Evolutionary conservation across 2,888 invertebrate genomes (phyloP).

Genomic region (Psococerastis gibbosa): DNA sequence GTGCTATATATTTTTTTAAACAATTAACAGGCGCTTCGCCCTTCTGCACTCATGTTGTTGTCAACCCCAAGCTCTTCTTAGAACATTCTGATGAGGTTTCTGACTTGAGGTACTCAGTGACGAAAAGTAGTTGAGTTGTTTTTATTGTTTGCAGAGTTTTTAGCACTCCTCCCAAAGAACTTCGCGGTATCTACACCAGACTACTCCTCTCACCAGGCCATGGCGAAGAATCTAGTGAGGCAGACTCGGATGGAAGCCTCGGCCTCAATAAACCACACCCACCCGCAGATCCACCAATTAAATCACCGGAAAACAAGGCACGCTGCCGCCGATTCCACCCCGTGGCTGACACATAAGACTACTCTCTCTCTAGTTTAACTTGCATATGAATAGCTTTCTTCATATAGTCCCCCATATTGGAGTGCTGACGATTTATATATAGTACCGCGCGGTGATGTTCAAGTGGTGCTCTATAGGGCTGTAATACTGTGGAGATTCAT

Average conservation of each 20-base stretch:
- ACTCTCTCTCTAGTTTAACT: conserved; percentile 7
- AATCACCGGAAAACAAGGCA: conserved; percentile 20
- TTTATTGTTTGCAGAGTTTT: conserved; percentile 9
- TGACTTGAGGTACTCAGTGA: too few relatives aligned
- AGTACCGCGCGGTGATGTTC: too few relatives aligned
- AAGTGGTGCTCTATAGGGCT: too few relatives aligned
- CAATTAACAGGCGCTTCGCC: too few relatives aligned
- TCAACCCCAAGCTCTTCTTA: too few relatives aligned
- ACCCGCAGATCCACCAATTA: conserved; percentile 16
- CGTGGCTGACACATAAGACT: conserved; percentile 5
- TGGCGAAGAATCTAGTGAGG: conserved; percentile 18
- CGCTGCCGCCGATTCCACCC: conserved; percentile 16
- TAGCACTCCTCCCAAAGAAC: conserved; percentile 10
- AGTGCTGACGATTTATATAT: too few relatives aligned
- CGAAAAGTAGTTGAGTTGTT: conserved; percentile 2
- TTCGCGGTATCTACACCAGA: conserved; percentile 19
- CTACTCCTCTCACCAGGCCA: conserved; percentile 18
- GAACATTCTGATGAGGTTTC: too few relatives aligned
- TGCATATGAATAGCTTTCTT: background rate
- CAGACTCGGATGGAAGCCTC: conserved; percentile 17
- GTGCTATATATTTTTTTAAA: too few relatives aligned
- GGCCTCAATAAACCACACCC: conserved; percentile 17
- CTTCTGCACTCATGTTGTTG: too few relatives aligned
- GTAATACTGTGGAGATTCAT: too few relatives aligned
- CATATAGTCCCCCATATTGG: background rate